These are phyloP conservation scores for human (Homo sapiens) DNA, from an alignment of 2,113 vertebrate genomes.

Conservation along the genomic window GRCh38 chr5:167150001-167150500, in stretches of 20 bases:
- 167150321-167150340: background rate
- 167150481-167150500: background rate
- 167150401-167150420: slow-evolving; percentile 10
- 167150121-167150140: background rate
- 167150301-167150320: background rate
- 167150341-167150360: background rate
- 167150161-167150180: background rate
- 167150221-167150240: background rate
- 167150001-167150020: background rate
- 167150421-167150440: slow-evolving; percentile 32
- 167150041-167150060: background rate
- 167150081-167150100: background rate
- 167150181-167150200: background rate
- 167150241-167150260: background rate
- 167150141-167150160: background rate
- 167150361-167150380: background rate
- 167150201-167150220: background rate
- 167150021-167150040: background rate
- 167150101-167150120: background rate
- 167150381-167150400: background rate
- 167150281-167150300: background rate
- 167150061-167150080: background rate
- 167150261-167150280: background rate
- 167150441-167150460: slow-evolving; percentile 44
- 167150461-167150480: background rate